Evolutionary conservation across 2,888 invertebrate species (phyloP).

Genomic region (Poecilobothrus nobilitatus): DNA sequence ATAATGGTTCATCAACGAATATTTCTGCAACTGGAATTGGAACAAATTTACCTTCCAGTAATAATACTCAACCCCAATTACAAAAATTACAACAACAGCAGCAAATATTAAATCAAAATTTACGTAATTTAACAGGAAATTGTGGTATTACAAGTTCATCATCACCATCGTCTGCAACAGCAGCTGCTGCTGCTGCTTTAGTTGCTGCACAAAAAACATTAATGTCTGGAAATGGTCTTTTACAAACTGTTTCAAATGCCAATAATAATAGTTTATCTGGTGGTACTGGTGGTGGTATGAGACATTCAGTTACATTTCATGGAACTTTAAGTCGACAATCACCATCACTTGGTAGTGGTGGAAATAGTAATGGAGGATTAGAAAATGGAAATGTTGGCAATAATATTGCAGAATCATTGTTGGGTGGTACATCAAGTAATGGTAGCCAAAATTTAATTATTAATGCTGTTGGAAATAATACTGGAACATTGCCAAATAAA

Average conservation of each 20-base stretch:
- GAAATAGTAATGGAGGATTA: constrained; percentile 8
- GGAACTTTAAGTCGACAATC: constrained; percentile 30
- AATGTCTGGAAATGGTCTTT: not conserved
- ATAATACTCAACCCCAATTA: constrained; percentile 21
- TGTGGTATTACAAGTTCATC: constrained; percentile 24
- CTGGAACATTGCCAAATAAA: constrained; percentile 22
- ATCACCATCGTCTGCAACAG: constrained; percentile 13
- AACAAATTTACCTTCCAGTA: constrained; percentile 10
- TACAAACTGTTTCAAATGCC: not conserved
- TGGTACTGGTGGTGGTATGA: constrained; percentile 28
- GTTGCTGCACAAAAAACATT: constrained; percentile 5
- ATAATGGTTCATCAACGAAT: constrained; percentile 10
- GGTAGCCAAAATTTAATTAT: constrained; percentile 20
- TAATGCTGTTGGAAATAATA: constrained; percentile 18
- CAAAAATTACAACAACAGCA: constrained; percentile 23
- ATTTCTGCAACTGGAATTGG: constrained; percentile 10
- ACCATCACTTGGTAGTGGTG: not conserved
- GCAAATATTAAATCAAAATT: constrained; percentile 17
- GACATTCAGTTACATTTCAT: constrained; percentile 42
- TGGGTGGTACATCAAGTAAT: constrained; percentile 10
- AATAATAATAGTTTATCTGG: not conserved
- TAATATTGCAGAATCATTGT: constrained; percentile 19
- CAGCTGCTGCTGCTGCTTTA: not conserved
- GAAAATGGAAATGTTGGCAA: constrained; percentile 18
- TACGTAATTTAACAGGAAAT: constrained; percentile 24